A percentile compares a stretch with the other conserved stretches of the same genome.
phyloP scores from a whole-genome alignment of 2,797 vertebrate genomes.

The Parotocinclus haroldoi region DNA sequence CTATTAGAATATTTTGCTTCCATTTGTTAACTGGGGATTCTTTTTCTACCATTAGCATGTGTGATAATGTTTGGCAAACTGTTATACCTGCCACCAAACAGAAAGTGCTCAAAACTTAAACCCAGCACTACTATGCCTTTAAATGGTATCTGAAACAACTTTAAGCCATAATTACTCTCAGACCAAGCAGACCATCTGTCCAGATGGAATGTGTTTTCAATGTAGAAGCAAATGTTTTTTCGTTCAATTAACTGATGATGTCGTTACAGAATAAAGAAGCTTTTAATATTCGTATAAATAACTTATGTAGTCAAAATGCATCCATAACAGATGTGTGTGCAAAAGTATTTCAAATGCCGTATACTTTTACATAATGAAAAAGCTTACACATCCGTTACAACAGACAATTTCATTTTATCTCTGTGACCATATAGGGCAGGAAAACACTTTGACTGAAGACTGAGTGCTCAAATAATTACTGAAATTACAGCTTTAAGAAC shows the following conservation, averaged over 20 bases:
- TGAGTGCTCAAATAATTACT: constrained; percentile 13
- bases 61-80: no score
- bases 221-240: constrained; percentile 12
- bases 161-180: constrained; percentile 24
- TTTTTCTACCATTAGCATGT: no score
- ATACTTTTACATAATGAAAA: background rate
- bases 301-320: background rate
- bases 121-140: constrained; percentile 35
- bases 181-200: constrained; percentile 1
- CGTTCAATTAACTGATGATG: background rate
- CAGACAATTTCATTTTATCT: background rate
- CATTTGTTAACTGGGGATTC: no score
- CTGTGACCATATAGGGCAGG: background rate
- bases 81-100: background rate
- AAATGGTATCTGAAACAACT: constrained; percentile 37
- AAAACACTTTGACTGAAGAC: background rate
- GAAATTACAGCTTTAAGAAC: constrained; percentile 7
- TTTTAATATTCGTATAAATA: background rate
- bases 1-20: no score
- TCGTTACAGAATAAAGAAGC: background rate
- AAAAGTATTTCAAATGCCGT: background rate
- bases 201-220: constrained; percentile 27
- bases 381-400: background rate
- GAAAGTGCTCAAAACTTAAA: background rate
- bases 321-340: background rate